phyloP scores from a whole-genome alignment of 1,140 invertebrate genomes.

The Pantala flavescens region DNA sequence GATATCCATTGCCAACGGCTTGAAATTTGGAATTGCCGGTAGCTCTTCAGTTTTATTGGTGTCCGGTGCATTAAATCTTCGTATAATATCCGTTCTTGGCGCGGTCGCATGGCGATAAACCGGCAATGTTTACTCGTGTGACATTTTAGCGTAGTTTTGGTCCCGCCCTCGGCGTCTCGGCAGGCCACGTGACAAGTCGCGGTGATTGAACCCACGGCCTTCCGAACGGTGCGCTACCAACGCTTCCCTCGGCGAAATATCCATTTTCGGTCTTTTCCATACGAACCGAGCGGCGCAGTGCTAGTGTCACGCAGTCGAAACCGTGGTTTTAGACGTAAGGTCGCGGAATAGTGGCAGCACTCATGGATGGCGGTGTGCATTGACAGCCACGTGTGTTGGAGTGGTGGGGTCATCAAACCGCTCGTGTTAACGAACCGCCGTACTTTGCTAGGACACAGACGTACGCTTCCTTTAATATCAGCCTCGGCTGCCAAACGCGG shows the following conservation, averaged over 20 bases:
- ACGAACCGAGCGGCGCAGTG: neutral
- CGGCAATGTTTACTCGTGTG: too few relatives aligned
- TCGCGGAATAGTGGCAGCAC: too few relatives aligned
- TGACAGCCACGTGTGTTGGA: neutral
- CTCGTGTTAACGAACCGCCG: neutral
- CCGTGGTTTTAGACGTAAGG: neutral
- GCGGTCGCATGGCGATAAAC: too few relatives aligned
- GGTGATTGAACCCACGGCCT: constrained; percentile 6
- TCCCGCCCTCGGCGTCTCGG: neutral
- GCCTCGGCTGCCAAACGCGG: too few relatives aligned
- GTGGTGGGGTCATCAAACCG: neutral
- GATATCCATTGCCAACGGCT: too few relatives aligned
- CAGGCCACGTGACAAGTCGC: neutral
- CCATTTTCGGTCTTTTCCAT: neutral
- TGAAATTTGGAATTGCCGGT: too few relatives aligned
- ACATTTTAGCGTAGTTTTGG: too few relatives aligned
- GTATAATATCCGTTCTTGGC: too few relatives aligned
- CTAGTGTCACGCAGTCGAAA: neutral
- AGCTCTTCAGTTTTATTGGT: too few relatives aligned
- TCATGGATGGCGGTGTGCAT: neutral
- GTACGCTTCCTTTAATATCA: too few relatives aligned
- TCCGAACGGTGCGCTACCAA: constrained; percentile 6
- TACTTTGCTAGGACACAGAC: neutral
- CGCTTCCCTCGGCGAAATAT: neutral
- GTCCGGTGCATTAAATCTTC: too few relatives aligned